Evolutionary conservation across 2,888 invertebrate genomes (phyloP), one percentile per base, ranked within the genome.

Genomic region (Chloroclysta siterata): DNA sequence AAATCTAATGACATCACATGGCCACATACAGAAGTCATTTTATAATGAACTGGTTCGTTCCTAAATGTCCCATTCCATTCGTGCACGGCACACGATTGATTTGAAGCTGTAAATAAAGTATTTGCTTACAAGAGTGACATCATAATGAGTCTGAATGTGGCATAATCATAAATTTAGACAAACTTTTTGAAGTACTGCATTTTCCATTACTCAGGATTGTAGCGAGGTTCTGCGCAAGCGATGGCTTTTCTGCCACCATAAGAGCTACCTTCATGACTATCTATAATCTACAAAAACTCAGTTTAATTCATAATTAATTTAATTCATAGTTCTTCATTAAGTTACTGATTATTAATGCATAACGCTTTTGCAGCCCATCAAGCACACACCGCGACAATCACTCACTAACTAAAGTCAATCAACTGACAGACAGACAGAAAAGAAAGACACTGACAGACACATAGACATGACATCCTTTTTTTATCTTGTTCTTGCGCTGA

Each of bases 211-310:
- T 99, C 64, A 99, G 94, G 80, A 99, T 98, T 78, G 95, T 96
- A 1, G 99, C 98, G 39, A 99, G 94, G 51, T 99, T 98, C 81
- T 97, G 97, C 15, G 99, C 99, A 86, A 99, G 88, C 65, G 99
- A 99, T 39, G 99, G 99, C 95, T 99, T 99, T 88, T 99, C 99
- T 74, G 99, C 99, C 80, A 99, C 99, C 99, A 99, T 99, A 72
- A 99, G 94, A 59, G 97, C 97, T 46, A 94, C 95, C 88, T 96
- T 97, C 97, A 97, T 97, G 63, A 77, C 22, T 52, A 14, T 42
- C 13, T 41, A n/a, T 14, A 15, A 10, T 22, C 33, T 10, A 17
- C 5, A 41, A 10, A 50, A 42, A 41, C 41, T 14, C 28, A 22
- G 33, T 46, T 46, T 55, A 14, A 44, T 54, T 39, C 11, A 39